phyloP scores from a whole-genome alignment of 2,113 vertebrate genomes.

The Gymnarchus niloticus region DNA sequence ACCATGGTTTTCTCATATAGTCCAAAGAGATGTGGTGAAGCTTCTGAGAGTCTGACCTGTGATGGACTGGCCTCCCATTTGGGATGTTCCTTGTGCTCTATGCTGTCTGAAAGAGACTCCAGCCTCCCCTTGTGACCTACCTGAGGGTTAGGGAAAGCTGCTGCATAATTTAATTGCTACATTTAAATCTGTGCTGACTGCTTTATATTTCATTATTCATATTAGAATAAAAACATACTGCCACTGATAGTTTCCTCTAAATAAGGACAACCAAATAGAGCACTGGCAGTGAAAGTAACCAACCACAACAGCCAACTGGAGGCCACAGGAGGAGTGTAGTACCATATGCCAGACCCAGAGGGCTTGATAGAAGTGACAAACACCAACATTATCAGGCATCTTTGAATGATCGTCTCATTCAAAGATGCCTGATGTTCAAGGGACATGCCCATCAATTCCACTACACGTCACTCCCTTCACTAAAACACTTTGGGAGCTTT shows the following conservation, averaged over 20 bases:
- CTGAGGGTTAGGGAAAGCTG: not conserved
- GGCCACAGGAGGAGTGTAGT: not conserved
- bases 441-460: not conserved
- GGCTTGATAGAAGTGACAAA: not conserved
- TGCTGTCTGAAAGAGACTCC: not conserved
- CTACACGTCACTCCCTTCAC: not conserved
- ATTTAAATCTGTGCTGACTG: not conserved
- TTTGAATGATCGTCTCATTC: not conserved
- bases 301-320: not conserved
- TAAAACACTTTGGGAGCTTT: not conserved
- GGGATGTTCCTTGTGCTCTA: not conserved
- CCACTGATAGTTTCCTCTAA: not conserved
- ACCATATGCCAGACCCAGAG: not conserved
- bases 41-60: too few relatives aligned
- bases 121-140: not conserved
- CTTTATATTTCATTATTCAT: too few relatives aligned
- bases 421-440: not conserved
- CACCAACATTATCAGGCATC: not conserved
- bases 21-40: too few relatives aligned
- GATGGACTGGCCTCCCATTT: too few relatives aligned
- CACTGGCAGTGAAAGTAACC: not conserved
- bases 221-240: not conserved
- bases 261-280: not conserved
- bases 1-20: too few relatives aligned
- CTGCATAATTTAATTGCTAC: not conserved